These are phyloP conservation scores for Sinopyrophorus schimmeli DNA, from an alignment of 2,888 invertebrate genomes.

Conservation along the genomic window DNA sequence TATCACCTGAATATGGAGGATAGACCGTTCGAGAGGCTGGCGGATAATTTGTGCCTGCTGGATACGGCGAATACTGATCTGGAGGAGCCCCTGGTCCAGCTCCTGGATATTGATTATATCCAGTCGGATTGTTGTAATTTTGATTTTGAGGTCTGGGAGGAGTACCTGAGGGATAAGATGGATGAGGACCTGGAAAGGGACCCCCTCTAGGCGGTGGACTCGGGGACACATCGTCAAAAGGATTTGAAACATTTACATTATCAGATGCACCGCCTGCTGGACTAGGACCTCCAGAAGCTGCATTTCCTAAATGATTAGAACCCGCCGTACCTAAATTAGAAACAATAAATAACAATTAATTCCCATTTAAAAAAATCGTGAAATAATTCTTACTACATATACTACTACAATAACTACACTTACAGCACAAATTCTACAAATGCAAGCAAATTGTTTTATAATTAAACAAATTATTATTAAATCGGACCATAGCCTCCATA, in stretches of 20 bases:
- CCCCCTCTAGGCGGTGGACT: constrained; percentile 52
- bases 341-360: too few species aligned
- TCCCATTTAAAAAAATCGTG: too few species aligned
- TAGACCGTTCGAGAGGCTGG: constrained; percentile 76
- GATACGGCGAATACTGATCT: constrained; percentile 63
- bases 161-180: constrained; percentile 55
- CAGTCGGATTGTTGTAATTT: constrained; percentile 61
- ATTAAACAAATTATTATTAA: too few species aligned
- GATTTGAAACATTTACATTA: constrained; percentile 85
- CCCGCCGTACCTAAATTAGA: constrained; percentile 52
- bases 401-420: too few species aligned
- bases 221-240: constrained; percentile 78
- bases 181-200: constrained; percentile 54
- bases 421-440: too few species aligned
- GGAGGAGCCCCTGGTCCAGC: constrained; percentile 60
- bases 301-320: constrained; percentile 54
- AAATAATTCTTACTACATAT: too few species aligned
- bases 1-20: constrained; percentile 70
- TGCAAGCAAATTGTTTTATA: too few species aligned
- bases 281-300: constrained; percentile 52
- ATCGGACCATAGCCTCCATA: too few species aligned
- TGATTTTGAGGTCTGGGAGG: constrained; percentile 54
- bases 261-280: constrained; percentile 61
- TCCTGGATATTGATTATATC: constrained; percentile 70
- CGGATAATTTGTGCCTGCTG: constrained; percentile 58